phyloP scores from a whole-genome alignment of 2,797 vertebrate genomes.

The Cossypha niveicapilla region DNA sequence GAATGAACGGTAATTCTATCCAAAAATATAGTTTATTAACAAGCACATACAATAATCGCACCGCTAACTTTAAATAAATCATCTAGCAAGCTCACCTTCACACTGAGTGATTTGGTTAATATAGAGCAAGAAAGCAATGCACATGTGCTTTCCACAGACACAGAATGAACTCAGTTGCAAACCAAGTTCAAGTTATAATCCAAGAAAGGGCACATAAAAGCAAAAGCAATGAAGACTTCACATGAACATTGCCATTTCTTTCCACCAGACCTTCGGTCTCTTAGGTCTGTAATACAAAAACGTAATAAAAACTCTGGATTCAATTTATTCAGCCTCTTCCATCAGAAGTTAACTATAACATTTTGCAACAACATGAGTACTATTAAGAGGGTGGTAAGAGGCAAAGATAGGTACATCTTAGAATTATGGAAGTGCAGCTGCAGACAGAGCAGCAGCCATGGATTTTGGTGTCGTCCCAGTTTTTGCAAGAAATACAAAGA shows the following conservation, averaged over 20 bases:
- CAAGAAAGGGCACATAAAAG: constrained; percentile 8
- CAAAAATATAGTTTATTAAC: constrained; percentile 55
- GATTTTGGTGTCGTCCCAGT: background rate
- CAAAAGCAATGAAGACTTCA: constrained; percentile 23
- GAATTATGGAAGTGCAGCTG: background rate
- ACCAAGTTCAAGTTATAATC: constrained; percentile 4
- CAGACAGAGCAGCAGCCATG: background rate
- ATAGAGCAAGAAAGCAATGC: constrained; percentile 31
- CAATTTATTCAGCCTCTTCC: constrained; percentile 45
- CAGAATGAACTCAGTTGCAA: background rate
- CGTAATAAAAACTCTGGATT: constrained; percentile 50
- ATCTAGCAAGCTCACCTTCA: constrained; percentile 32
- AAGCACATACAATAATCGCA: constrained; percentile 24
- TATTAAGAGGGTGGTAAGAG: background rate
- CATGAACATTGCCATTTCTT: constrained; percentile 32
- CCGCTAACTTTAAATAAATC: constrained; percentile 37
- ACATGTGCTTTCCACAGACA: constrained; percentile 27
- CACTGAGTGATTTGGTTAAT: constrained; percentile 28
- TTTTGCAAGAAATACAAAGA: background rate
- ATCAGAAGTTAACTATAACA: background rate
- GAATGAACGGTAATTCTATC: background rate
- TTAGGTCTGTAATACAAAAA: constrained; percentile 41
- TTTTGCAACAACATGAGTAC: background rate
- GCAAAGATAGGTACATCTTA: background rate
- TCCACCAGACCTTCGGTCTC: constrained; percentile 7